A percentile compares a stretch with the other conserved stretches of the same genome.
Evolutionary conservation across 2,113 vertebrate species (phyloP).

Genomic region (Melanotaenia duboulayi): DNA sequence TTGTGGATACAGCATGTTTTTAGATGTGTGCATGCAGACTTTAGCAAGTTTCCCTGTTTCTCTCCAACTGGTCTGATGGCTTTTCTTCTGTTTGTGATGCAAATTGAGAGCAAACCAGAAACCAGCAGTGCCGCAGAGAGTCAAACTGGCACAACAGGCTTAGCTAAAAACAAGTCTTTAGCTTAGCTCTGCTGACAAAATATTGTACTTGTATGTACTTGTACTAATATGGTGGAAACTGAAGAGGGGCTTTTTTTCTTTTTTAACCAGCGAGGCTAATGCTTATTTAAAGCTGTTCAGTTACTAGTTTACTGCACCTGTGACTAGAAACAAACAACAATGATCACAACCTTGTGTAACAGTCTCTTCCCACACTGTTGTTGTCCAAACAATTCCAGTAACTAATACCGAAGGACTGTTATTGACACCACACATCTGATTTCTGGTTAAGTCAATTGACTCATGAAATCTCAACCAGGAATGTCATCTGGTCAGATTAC

Average conservation of each 20-base stretch:
- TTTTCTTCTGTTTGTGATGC: neutral
- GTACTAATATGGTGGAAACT: neutral
- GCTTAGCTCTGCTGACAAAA: constrained; percentile 16
- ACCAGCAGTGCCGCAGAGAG: neutral
- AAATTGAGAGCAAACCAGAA: constrained; percentile 3
- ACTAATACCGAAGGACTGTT: neutral
- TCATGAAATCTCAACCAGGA: constrained; percentile 7
- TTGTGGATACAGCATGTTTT: too few relatives aligned
- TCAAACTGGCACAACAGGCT: constrained; percentile 13
- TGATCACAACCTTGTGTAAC: neutral
- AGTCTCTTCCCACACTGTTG: neutral
- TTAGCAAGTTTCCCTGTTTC: neutral
- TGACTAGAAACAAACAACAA: neutral
- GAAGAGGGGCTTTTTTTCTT: neutral
- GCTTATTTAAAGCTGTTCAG: neutral
- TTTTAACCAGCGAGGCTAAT: neutral
- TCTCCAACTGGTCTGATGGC: constrained; percentile 47
- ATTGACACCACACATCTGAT: neutral
- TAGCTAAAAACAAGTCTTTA: neutral
- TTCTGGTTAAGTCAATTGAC: constrained; percentile 5
- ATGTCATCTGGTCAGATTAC: neutral
- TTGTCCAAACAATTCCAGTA: neutral
- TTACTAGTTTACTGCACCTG: neutral
- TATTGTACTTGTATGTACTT: too few relatives aligned
- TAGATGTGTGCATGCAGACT: neutral